Conservation (phyloP, 2,797 vertebrate genomes). For the Taenioides sp. region DNA sequence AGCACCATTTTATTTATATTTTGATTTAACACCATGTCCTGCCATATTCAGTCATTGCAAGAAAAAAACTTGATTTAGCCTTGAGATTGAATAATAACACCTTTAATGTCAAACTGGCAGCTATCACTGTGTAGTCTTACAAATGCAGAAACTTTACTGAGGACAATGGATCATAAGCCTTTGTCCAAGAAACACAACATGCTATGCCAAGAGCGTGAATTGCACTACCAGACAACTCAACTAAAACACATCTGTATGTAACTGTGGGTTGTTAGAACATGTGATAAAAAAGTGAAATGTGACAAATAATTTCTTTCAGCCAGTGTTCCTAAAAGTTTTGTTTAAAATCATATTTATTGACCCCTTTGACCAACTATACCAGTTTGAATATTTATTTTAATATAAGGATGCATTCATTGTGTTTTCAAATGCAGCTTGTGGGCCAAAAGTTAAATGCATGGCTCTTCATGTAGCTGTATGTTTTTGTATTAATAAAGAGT, state of each 20-base stretch:
- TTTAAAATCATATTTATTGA: neutral
- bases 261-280: neutral
- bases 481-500: conserved; percentile 69
- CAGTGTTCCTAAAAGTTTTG: neutral
- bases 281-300: no score
- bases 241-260: neutral
- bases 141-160: neutral
- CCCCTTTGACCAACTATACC: neutral
- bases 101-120: no score
- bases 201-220: no score
- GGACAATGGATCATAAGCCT: neutral
- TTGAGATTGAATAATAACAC: no score
- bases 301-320: neutral
- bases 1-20: no score
- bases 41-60: no score
- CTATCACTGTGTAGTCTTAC: no score
- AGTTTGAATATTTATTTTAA: neutral
- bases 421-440: neutral
- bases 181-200: neutral
- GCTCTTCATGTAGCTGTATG: conserved; percentile 24
- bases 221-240: no score
- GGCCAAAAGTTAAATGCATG: neutral
- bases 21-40: no score
- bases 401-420: neutral
- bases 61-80: no score